Evolutionary conservation across 2,888 invertebrate genomes (phyloP).

Genomic region (Drepanosiphum platanoidis): DNA sequence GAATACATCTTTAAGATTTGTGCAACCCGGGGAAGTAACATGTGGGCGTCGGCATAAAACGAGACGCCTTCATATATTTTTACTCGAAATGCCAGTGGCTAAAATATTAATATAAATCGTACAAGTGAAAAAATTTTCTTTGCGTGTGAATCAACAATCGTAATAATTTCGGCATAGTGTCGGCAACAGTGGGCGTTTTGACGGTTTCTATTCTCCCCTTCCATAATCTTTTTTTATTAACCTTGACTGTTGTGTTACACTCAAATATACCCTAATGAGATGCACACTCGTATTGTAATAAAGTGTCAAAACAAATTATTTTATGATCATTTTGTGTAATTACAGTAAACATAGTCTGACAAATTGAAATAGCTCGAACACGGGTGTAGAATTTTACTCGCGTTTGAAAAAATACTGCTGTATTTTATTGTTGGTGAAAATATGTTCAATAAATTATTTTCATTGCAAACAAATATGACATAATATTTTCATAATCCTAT

Average conservation of each 20-base stretch:
- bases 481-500: background rate
- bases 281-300: conserved; percentile 5
- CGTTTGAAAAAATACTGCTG: background rate
- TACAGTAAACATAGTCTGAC: background rate
- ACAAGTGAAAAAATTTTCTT: conserved; percentile 26
- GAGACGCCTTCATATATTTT: conserved; percentile 34
- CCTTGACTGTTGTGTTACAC: background rate
- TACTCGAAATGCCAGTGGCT: conserved; percentile 28
- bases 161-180: conserved; percentile 30
- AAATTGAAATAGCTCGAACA: conserved; percentile 9
- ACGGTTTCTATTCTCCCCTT: background rate
- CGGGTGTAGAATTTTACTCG: background rate
- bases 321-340: background rate
- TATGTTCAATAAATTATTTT: background rate
- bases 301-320: conserved; percentile 17
- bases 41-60: conserved; percentile 37
- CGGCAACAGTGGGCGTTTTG: conserved; percentile 52
- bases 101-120: conserved; percentile 41
- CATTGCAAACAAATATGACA: background rate
- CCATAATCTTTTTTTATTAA: conserved; percentile 1
- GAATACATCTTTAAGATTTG: background rate
- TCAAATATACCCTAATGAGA: conserved; percentile 15
- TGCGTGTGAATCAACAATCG: conserved; percentile 43
- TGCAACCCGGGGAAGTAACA: background rate
- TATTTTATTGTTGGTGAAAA: background rate